Conservation (phyloP, 1,140 invertebrate species). For the Gonatopus flavifemur region DNA sequence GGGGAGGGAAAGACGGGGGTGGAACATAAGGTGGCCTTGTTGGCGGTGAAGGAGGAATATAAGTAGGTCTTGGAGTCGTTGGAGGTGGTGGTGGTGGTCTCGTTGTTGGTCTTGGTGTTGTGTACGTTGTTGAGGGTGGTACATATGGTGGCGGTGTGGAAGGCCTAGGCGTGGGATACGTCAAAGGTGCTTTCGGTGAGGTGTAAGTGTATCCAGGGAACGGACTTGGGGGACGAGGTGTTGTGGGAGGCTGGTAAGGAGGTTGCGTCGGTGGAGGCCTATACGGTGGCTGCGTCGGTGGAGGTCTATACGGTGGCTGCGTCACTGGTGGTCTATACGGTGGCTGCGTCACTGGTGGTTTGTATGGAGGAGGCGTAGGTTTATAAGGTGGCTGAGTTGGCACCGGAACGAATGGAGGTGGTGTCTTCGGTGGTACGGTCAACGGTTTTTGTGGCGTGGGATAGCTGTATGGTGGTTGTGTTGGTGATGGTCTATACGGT, state of each 20-base stretch:
- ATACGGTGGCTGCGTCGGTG: slow-evolving; percentile 17
- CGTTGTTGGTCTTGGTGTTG: slow-evolving; percentile 1
- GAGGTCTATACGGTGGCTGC: slow-evolving; percentile 5
- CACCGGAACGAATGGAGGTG: slow-evolving; percentile 9
- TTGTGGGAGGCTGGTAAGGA: slow-evolving; percentile 6
- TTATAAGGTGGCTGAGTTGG: slow-evolving; percentile 7
- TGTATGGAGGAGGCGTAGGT: background rate
- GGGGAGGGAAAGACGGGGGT: slow-evolving; percentile 7
- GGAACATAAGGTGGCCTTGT: background rate
- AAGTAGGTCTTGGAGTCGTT: background rate
- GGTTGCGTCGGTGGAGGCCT: slow-evolving; percentile 15
- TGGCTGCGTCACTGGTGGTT: slow-evolving; percentile 10
- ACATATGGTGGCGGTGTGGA: slow-evolving; percentile 1
- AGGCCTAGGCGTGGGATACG: slow-evolving; percentile 2
- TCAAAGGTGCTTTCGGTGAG: slow-evolving; percentile 13
- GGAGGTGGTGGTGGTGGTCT: slow-evolving; percentile 8
- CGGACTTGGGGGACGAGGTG: slow-evolving; percentile 3
- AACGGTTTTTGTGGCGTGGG: slow-evolving; percentile 5
- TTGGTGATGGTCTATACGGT: slow-evolving; percentile 8
- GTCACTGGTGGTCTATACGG: slow-evolving; percentile 11
- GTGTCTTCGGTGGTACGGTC: slow-evolving; percentile 4
- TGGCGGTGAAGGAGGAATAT: slow-evolving; percentile 7
- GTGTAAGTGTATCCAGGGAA: slow-evolving; percentile 17
- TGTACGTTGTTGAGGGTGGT: background rate
- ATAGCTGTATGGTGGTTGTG: slow-evolving; percentile 13